phyloP scores from a whole-genome alignment of 35 echinoderm and acorn worm species.

The Apostichopus japonicus region DNA sequence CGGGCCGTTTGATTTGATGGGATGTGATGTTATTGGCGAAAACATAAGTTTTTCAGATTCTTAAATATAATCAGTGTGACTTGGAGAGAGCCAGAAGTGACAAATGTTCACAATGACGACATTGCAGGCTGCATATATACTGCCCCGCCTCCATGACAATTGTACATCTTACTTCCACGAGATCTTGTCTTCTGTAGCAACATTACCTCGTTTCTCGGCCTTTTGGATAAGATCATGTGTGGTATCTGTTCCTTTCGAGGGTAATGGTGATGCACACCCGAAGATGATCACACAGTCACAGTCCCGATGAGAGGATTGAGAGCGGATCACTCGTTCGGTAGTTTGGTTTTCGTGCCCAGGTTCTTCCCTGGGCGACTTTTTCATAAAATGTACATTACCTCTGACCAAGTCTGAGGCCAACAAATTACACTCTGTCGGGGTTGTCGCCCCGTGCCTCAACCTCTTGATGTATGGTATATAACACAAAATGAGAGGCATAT shows the following conservation, averaged over 20 bases:
- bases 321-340: too few relatives aligned
- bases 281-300: too few relatives aligned
- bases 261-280: too few relatives aligned
- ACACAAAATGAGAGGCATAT: too few relatives aligned
- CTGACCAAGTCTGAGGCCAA: background rate
- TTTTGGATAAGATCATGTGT: too few relatives aligned
- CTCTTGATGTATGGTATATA: too few relatives aligned
- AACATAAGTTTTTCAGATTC: background rate
- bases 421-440: background rate
- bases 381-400: too few relatives aligned
- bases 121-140: background rate
- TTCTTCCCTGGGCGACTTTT: too few relatives aligned
- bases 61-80: background rate
- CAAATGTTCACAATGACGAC: background rate
- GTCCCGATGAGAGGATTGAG: too few relatives aligned
- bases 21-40: background rate
- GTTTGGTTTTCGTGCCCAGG: too few relatives aligned
- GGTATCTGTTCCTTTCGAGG: too few relatives aligned
- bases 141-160: background rate
- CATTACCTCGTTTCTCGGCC: too few relatives aligned
- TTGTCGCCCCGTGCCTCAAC: background rate
- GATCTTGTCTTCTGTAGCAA: background rate
- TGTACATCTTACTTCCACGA: background rate
- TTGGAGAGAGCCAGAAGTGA: background rate
- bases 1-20: background rate